Evolutionary conservation across 2,797 vertebrate genomes (phyloP).

Genomic region (Dermochelys coriacea): DNA sequence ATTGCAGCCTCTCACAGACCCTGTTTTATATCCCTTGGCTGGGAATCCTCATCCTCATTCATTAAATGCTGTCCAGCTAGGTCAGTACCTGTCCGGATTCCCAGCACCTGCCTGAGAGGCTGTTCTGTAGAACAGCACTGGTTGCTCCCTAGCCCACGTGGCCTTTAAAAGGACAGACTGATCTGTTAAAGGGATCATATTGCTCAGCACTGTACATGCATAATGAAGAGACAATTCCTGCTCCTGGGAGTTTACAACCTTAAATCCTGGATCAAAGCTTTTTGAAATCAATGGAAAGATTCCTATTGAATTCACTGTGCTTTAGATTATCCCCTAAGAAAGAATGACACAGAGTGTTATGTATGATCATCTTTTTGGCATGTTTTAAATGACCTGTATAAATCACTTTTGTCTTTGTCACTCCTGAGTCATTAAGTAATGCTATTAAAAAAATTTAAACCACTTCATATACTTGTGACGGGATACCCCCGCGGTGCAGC

Average conservation of each 20-base stretch:
- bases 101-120: background rate
- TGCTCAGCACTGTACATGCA: background rate
- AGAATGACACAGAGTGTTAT: background rate
- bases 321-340: background rate
- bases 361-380: background rate
- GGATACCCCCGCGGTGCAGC: no score
- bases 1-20: background rate
- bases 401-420: background rate
- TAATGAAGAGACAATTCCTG: background rate
- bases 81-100: background rate
- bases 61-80: background rate
- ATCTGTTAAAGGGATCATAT: background rate
- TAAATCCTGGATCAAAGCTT: background rate
- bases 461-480: background rate
- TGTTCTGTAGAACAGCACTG: background rate
- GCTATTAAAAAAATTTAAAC: background rate
- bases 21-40: background rate
- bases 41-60: background rate
- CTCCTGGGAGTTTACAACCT: background rate
- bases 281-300: background rate
- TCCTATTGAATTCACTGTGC: background rate
- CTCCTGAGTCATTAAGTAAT: slow-evolving; percentile 12
- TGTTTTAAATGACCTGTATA: background rate
- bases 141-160: background rate
- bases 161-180: background rate